Percentiles rank a stretch among this genome's conserved stretches.
phyloP scores from a whole-genome alignment of 2,888 invertebrate genomes.

The Crepidodera aurea region DNA sequence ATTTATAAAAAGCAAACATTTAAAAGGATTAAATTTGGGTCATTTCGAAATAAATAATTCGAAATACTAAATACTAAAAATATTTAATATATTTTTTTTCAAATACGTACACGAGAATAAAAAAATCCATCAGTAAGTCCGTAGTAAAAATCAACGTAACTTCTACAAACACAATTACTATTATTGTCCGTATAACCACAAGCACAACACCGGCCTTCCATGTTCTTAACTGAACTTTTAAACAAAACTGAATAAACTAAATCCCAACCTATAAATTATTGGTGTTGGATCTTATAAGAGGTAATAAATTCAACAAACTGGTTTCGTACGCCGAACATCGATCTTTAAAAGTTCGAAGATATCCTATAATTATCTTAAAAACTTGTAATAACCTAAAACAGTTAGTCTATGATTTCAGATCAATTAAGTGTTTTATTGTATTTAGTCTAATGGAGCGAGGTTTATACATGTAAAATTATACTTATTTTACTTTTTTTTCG shows the following conservation, averaged over 20 bases:
- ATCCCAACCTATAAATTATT: background rate
- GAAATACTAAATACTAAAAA: too few relatives aligned
- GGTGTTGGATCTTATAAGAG: background rate
- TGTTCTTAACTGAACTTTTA: conserved; percentile 1
- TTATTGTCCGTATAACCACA: background rate
- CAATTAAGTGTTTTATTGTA: too few relatives aligned
- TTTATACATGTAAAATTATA: too few relatives aligned
- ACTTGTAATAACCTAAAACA: background rate
- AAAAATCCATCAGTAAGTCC: conserved; percentile 43
- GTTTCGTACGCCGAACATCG: conserved; percentile 11
- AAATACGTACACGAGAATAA: conserved; percentile 38
- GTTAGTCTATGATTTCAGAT: background rate
- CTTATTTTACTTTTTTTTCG: too few relatives aligned
- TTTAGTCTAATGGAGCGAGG: too few relatives aligned
- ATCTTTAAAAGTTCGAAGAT: background rate
- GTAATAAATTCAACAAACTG: conserved; percentile 16
- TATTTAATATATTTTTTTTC: too few relatives aligned
- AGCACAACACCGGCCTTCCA: conserved; percentile 2
- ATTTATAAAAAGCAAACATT: too few relatives aligned
- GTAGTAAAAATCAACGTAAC: conserved; percentile 25
- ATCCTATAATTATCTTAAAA: background rate
- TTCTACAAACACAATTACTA: background rate
- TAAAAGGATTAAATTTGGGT: too few relatives aligned
- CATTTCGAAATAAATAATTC: too few relatives aligned
- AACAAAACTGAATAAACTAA: conserved; percentile 10